Conservation (phyloP, 2,888 invertebrate species). For the Pammene fasciana region DNA sequence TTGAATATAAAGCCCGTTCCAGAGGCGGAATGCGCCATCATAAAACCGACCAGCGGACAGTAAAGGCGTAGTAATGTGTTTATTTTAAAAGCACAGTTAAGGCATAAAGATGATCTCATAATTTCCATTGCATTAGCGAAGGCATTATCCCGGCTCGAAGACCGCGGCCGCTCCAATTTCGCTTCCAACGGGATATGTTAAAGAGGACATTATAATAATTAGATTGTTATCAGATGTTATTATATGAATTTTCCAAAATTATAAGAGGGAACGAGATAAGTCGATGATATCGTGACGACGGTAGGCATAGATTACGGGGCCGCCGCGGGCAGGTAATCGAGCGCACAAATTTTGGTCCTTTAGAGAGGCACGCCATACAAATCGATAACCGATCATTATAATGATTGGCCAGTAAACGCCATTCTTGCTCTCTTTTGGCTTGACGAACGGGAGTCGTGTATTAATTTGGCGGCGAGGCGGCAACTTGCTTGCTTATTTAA, state of each 20-base stretch:
- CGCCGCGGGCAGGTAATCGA: conserved; percentile 73
- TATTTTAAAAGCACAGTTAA: conserved; percentile 78
- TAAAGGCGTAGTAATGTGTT: conserved; percentile 68
- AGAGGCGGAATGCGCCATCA: conserved; percentile 52
- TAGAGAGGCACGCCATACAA: conserved; percentile 77
- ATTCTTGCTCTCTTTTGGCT: conserved; percentile 70
- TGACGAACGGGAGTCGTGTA: conserved; percentile 77
- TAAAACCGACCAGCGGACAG: conserved; percentile 53
- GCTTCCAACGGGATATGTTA: conserved; percentile 78
- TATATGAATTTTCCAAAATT: conserved; percentile 81
- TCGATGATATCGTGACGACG: conserved; percentile 78
- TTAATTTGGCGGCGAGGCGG: conserved; percentile 55
- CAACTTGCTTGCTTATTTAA: conserved; percentile 23
- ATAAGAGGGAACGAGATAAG: conserved; percentile 77
- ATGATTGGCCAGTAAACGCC: conserved; percentile 79
- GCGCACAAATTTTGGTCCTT: conserved; percentile 77
- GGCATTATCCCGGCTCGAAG: conserved; percentile 73
- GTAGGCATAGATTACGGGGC: conserved; percentile 77
- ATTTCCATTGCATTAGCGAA: conserved; percentile 76
- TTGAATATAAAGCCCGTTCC: conserved; percentile 55
- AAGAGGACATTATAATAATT: conserved; percentile 83
- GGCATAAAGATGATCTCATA: conserved; percentile 75
- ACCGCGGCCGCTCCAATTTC: conserved; percentile 69
- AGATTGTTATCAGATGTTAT: conserved; percentile 82
- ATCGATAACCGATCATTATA: conserved; percentile 82